Conservation (phyloP, 2,113 vertebrate species). For the Microtus montanus region DNA sequence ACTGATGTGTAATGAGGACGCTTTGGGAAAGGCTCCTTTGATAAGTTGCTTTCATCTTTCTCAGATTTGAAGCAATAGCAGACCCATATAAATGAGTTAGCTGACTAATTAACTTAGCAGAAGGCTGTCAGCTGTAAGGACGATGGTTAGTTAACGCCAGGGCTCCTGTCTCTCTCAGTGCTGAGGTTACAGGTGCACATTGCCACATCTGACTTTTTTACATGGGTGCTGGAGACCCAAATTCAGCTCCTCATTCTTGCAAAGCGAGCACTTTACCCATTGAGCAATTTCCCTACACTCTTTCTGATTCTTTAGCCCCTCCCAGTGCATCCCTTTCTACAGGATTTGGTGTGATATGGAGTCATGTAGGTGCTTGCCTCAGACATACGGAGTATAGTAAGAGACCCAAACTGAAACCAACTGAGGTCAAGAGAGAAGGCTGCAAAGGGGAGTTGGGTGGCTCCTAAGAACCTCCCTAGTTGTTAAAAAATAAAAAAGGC, state of each 20-base stretch:
- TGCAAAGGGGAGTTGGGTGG: background rate
- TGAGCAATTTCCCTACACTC: background rate
- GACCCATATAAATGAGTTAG: background rate
- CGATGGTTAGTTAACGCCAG: background rate
- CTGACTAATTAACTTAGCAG: background rate
- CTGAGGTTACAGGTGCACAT: background rate
- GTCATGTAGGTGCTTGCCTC: background rate
- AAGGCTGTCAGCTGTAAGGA: background rate
- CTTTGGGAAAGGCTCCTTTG: background rate
- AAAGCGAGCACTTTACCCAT: background rate
- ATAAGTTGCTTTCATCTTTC: background rate
- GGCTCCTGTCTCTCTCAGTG: background rate
- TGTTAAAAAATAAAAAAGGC: background rate
- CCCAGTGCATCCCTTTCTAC: background rate
- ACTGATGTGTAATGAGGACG: background rate
- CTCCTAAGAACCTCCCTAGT: background rate
- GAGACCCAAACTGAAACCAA: background rate
- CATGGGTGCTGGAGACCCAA: background rate
- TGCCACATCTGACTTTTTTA: background rate
- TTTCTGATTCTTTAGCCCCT: conserved; percentile 17
- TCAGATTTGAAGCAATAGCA: background rate
- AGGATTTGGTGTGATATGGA: background rate
- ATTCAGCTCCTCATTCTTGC: background rate
- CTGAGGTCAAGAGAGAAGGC: background rate
- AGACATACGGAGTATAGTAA: background rate